These are phyloP conservation scores for Pheosia gnoma DNA, from an alignment of 2,888 invertebrate species.

Conservation along the genomic window DNA sequence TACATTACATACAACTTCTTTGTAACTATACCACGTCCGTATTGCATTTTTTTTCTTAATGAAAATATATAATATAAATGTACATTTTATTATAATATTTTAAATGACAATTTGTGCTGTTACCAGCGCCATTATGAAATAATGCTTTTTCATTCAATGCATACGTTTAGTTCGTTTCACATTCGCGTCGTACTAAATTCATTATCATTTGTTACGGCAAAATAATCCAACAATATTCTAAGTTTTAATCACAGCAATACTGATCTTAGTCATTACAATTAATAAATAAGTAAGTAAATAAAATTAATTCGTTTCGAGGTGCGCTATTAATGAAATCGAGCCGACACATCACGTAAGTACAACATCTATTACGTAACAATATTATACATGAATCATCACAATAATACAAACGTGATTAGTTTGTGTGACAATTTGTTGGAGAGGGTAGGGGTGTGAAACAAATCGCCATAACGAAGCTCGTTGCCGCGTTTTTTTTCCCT, in stretches of 20 bases:
- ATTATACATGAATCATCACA: slow-evolving; percentile 62
- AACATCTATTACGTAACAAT: slow-evolving; percentile 65
- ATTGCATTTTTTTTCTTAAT: slow-evolving; percentile 71
- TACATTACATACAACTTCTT: slow-evolving; percentile 66
- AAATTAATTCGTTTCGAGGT: slow-evolving; percentile 70
- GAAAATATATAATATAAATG: slow-evolving; percentile 68
- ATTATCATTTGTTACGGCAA: slow-evolving; percentile 39
- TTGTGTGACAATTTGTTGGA: slow-evolving; percentile 70
- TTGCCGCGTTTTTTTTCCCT: slow-evolving; percentile 74
- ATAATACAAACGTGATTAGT: slow-evolving; percentile 70
- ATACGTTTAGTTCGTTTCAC: slow-evolving; percentile 20
- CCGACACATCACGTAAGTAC: slow-evolving; percentile 48
- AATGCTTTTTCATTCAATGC: slow-evolving; percentile 3
- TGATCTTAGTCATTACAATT: slow-evolving; percentile 52
- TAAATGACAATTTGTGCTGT: slow-evolving; percentile 54
- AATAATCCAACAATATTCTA: slow-evolving; percentile 64
- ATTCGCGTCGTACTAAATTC: slow-evolving; percentile 9
- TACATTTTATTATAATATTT: slow-evolving; percentile 44
- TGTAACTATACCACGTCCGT: slow-evolving; percentile 66
- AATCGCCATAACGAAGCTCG: slow-evolving; percentile 78
- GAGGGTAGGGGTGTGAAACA: slow-evolving; percentile 67
- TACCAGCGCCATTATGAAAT: slow-evolving; percentile 47
- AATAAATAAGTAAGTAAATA: slow-evolving; percentile 64
- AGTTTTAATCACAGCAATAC: slow-evolving; percentile 74
- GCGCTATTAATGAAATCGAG: slow-evolving; percentile 48